Evolutionary conservation across 2,888 invertebrate species (phyloP).

Genomic region (Baccha elongata): DNA sequence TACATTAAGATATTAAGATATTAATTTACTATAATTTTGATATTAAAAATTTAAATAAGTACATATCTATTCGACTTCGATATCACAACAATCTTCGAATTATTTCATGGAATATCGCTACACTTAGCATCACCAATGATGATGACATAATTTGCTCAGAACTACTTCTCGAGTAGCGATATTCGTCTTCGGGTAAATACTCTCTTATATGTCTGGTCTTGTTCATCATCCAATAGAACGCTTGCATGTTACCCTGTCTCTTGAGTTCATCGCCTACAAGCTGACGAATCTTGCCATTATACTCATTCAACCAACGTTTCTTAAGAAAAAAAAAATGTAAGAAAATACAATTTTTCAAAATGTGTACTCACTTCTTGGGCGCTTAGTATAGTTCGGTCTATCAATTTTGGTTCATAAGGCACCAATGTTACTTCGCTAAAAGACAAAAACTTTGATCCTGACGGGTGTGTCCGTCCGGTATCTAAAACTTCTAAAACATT

Average conservation of each 20-base stretch:
- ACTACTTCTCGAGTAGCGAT: slow-evolving; percentile 74
- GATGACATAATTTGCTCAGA: neutral
- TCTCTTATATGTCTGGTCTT: slow-evolving; percentile 89
- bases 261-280: slow-evolving; percentile 90
- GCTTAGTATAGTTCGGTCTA: slow-evolving; percentile 89
- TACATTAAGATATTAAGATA: no score
- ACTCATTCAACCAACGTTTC: slow-evolving; percentile 91
- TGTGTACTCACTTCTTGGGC: slow-evolving; percentile 87
- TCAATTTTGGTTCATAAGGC: slow-evolving; percentile 93
- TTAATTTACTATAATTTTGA: neutral
- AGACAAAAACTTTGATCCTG: slow-evolving; percentile 85
- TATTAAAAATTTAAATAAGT: neutral
- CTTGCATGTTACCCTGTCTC: slow-evolving; percentile 87
- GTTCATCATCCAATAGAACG: slow-evolving; percentile 92
- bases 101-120: slow-evolving; percentile 9
- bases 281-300: slow-evolving; percentile 88
- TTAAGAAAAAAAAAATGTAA: slow-evolving; percentile 79
- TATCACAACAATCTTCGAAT: slow-evolving; percentile 40
- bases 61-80: neutral
- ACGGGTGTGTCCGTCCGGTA: slow-evolving; percentile 82
- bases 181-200: slow-evolving; percentile 81
- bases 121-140: neutral
- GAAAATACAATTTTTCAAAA: slow-evolving; percentile 4
- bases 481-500: slow-evolving; percentile 90
- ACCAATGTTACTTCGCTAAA: slow-evolving; percentile 93